Conservation (phyloP, 2,888 invertebrate genomes). For the Graphium colonna region DNA sequence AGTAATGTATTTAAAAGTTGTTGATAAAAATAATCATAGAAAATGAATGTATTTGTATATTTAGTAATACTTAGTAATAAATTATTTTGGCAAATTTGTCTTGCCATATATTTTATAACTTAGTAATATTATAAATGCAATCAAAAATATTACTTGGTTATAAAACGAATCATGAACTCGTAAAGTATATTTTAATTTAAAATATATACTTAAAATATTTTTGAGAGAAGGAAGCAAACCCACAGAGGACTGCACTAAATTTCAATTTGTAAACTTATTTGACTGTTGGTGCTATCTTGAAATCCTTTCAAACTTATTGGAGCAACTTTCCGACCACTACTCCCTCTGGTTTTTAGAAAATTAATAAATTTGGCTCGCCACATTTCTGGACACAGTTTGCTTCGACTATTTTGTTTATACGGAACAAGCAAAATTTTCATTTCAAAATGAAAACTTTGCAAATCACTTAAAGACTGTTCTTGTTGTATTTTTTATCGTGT, state of each 20-base stretch:
- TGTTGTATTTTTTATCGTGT: too few species aligned
- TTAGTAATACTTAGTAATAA: too few species aligned
- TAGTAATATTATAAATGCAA: too few species aligned
- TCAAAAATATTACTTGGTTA: background rate
- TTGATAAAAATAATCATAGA: too few species aligned
- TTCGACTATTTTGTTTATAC: too few species aligned
- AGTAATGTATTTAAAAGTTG: too few species aligned
- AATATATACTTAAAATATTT: conserved; percentile 13
- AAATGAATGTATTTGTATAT: too few species aligned
- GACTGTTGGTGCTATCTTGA: conserved; percentile 42
- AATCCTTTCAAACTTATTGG: conserved; percentile 54
- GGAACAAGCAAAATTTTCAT: too few species aligned
- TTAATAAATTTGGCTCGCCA: conserved; percentile 28
- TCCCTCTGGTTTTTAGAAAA: conserved; percentile 28
- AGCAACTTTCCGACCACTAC: conserved; percentile 37
- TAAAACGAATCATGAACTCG: background rate
- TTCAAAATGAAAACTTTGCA: background rate
- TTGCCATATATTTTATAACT: too few species aligned
- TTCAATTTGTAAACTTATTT: conserved; percentile 51
- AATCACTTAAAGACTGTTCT: too few species aligned
- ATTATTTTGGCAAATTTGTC: too few species aligned
- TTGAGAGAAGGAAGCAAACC: conserved; percentile 20
- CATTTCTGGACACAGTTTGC: too few species aligned
- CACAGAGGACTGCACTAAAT: conserved; percentile 40
- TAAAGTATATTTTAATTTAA: background rate